Evolutionary conservation across 1,140 invertebrate species (phyloP), one percentile per base, ranked within the genome.

Genomic region (Dryas iulia): DNA sequence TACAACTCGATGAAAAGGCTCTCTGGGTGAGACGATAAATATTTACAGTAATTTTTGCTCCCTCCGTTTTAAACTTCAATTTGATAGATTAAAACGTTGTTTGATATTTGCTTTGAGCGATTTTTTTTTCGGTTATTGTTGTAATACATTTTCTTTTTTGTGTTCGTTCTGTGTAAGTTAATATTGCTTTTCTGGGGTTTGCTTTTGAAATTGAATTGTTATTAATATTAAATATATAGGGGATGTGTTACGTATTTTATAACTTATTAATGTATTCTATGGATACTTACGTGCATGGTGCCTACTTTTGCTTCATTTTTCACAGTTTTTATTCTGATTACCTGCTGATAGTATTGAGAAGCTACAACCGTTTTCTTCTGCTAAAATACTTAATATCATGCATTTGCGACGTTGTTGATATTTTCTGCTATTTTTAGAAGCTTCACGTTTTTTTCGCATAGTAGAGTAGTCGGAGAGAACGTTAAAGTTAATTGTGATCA

Each of bases 41-140:
- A 63, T 63, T 63, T 63, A 63, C 26, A 18, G 39, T 63, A 63
- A 63, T 31, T 63, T 39, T 31, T 54, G 60, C 47, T 31, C 60
- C 23, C 60, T 63, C 28, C 52, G 52, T 24, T 53, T 24, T 53
- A 53, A 53, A 53, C 10, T 23, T 11, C 52, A 53, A 53, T 53
- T 53, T 53, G 18, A 53, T 53, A 53, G 52, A 53, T 53, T 53
- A 53, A 53, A 53, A 53, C 4, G 12, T 39, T 39, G 33, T 39
- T 39, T 39, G 33, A 39, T 18, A 39, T 39, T 39, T 39, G 33
- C 33, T 14, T 5, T 14, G 26, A 28, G 7, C 26, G 26, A n/a
- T 35, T 35, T 35, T n/a, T 35, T 35, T 14, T 18, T 14, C 14
- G 33, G 33, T 39, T 39, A 6, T 39, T 14, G 6, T 47, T 47